Conservation (phyloP, 2,888 invertebrate genomes). For the Ochlodes sylvanus region DNA sequence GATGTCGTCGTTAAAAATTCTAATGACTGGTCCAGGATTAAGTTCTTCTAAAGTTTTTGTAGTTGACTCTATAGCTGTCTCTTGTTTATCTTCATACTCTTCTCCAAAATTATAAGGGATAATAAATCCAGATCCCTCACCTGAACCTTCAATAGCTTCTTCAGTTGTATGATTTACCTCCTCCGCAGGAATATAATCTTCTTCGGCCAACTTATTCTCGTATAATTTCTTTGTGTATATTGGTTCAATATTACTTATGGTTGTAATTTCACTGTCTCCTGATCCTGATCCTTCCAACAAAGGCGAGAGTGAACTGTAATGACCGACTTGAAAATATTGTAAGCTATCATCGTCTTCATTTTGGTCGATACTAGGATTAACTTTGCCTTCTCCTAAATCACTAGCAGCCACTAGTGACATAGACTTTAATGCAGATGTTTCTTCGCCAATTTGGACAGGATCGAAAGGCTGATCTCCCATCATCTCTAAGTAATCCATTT, state of each 20-base stretch:
- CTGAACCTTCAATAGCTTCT: constrained; percentile 70
- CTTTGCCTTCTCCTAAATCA: constrained; percentile 73
- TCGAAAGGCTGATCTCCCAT: constrained; percentile 86
- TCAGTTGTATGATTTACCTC: constrained; percentile 60
- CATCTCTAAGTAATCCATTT: constrained; percentile 80
- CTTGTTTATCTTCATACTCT: constrained; percentile 47
- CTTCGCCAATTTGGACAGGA: constrained; percentile 67
- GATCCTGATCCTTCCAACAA: constrained; percentile 69
- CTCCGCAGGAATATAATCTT: constrained; percentile 57
- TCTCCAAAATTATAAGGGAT: constrained; percentile 19
- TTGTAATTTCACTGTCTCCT: constrained; percentile 72
- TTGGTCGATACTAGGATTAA: constrained; percentile 61
- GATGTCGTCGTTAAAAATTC: constrained; percentile 54
- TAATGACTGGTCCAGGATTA: constrained; percentile 58
- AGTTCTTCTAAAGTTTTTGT: constrained; percentile 59
- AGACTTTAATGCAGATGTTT: constrained; percentile 71
- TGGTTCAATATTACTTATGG: constrained; percentile 69
- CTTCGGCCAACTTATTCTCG: constrained; percentile 52
- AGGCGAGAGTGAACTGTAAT: constrained; percentile 53
- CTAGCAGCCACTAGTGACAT: constrained; percentile 65
- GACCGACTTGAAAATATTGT: constrained; percentile 70
- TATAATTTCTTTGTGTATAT: constrained; percentile 49
- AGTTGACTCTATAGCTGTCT: constrained; percentile 54
- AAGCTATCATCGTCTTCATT: constrained; percentile 73
- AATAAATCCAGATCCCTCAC: constrained; percentile 70